Evolutionary conservation across 2,113 vertebrate species (phyloP).

Genomic region (Hydrochoerus hydrochaeris): DNA sequence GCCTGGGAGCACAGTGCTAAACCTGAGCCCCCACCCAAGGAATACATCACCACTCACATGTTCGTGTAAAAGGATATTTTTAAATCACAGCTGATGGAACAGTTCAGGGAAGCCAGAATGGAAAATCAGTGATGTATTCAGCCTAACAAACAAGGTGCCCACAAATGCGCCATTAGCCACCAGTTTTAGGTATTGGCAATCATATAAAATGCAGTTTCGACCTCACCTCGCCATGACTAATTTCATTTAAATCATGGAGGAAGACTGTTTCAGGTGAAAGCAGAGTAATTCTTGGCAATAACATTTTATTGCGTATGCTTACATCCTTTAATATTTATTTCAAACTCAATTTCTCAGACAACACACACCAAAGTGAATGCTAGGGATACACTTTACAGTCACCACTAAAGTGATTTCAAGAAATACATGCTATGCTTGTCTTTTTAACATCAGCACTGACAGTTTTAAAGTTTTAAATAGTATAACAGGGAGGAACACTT

Average conservation of each 20-base stretch:
- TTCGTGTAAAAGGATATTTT: constrained; percentile 63
- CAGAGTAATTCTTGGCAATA: constrained; percentile 60
- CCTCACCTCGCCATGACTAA: constrained; percentile 62
- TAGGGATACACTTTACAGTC: neutral
- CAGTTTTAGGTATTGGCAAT: constrained; percentile 29
- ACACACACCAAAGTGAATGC: constrained; percentile 36
- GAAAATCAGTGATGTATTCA: constrained; percentile 59
- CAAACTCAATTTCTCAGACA: constrained; percentile 42
- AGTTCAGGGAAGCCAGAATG: constrained; percentile 68
- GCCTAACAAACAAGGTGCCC: constrained; percentile 34
- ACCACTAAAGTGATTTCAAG: neutral
- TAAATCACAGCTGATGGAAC: constrained; percentile 50
- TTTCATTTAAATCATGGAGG: constrained; percentile 73
- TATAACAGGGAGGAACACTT: neutral
- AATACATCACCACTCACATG: neutral
- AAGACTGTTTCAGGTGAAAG: constrained; percentile 73
- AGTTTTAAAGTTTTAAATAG: neutral
- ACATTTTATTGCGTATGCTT: constrained; percentile 55
- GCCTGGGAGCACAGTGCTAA: constrained; percentile 54
- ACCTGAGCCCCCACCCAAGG: constrained; percentile 60
- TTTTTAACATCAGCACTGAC: constrained; percentile 9
- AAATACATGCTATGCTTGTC: neutral
- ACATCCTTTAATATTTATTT: constrained; percentile 73
- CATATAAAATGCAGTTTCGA: constrained; percentile 47
- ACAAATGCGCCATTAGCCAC: constrained; percentile 40